Percentiles rank a stretch among this genome's conserved stretches.
These are phyloP conservation scores for Pheosia gnoma DNA, from an alignment of 2,888 invertebrate genomes.

Conservation along the genomic window DNA sequence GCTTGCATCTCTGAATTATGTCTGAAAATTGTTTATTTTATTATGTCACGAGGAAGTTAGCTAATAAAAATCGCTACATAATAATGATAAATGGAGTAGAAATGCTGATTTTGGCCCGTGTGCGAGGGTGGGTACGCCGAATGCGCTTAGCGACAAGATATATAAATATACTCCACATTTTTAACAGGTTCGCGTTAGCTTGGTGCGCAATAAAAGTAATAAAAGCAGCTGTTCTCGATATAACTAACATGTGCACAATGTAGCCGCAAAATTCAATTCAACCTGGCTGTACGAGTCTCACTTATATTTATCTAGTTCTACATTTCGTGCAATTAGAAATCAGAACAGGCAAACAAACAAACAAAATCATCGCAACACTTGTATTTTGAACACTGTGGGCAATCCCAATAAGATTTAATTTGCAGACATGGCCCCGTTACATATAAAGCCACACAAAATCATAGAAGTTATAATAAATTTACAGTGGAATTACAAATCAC, in stretches of 20 bases:
- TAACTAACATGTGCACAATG: constrained; percentile 2
- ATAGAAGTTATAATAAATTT: no score
- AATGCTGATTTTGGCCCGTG: constrained; percentile 52
- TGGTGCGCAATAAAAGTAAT: constrained; percentile 49
- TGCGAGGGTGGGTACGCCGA: constrained; percentile 61
- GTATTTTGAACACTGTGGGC: no score
- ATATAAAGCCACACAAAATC: no score
- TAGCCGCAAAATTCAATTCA: constrained; percentile 8
- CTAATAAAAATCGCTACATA: constrained; percentile 37
- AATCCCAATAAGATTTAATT: no score
- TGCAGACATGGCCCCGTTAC: no score
- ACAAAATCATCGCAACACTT: no score
- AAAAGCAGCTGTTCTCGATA: constrained; percentile 33
- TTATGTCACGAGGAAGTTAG: constrained; percentile 32
- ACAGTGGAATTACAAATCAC: background rate
- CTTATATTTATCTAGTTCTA: background rate
- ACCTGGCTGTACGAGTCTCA: background rate
- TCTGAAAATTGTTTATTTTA: constrained; percentile 30
- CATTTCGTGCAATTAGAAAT: no score
- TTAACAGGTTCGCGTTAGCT: constrained; percentile 45
- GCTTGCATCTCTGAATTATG: constrained; percentile 24
- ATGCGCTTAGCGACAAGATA: constrained; percentile 68
- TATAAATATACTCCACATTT: constrained; percentile 62
- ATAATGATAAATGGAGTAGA: constrained; percentile 42
- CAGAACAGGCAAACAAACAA: no score